Evolutionary conservation across 1,140 invertebrate species (phyloP), one percentile per base, ranked within the genome.

Genomic region (Thaumatotibia leucotreta): DNA sequence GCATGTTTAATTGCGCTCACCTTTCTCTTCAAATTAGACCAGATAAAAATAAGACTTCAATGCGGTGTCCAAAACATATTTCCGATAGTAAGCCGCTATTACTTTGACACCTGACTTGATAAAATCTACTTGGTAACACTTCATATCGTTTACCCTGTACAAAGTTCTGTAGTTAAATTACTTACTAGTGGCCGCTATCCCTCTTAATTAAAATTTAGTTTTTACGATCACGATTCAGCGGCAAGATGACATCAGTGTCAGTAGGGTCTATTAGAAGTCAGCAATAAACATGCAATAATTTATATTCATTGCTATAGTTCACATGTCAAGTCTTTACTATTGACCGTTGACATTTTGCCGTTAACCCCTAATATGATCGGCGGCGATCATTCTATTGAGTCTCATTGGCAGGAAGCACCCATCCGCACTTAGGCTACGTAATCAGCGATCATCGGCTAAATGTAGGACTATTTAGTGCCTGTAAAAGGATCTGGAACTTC

Each of bases 321-420:
- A 77, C 67, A 79, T 81, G 80, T 77, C 80, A 70, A 74, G 75
- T 75, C 72, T 71, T 82, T 74, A 74, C 72, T 80, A 79, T 82
- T 84, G 79, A 86, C 83, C 83, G 74, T 71, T 77, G 76, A 67
- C 75, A 79, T 84, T 76, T 78, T 73, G 65, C 70, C 68, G 67
- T 72, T 83, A 83, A 85, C 82, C 85, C 74, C 77, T 72, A 58
- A 58, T 58, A 63, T 79, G 77, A 68, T 77, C 79, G 68, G 61
- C 79, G 68, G 61, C 76, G 68, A 84, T 85, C 82, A 81, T 80
- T 82, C 76, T 83, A 83, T 88, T 84, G 73, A 76, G 69, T 64
- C 74, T 77, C 73, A 79, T 84, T 78, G 80, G 70, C 73, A 77
- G 66, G 66, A 58, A 58, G 52, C 14, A 29, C 24, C 23, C 52